Evolutionary conservation across 2,888 invertebrate species (phyloP).

Genomic region (Rhagium mordax): DNA sequence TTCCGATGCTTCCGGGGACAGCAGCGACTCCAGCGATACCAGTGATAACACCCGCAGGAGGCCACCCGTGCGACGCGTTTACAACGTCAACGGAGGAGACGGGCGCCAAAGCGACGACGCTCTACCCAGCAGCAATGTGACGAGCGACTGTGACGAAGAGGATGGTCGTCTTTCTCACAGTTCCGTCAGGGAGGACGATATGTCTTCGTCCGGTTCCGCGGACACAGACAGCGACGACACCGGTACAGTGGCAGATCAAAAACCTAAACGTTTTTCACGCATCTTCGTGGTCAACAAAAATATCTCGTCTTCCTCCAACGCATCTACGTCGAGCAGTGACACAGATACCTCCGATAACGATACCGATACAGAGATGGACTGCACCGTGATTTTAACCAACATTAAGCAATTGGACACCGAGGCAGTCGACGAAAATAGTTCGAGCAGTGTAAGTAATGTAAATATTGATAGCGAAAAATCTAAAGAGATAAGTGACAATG

Average conservation of each 20-base stretch:
- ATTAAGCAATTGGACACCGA: constrained; percentile 60
- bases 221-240: constrained; percentile 72
- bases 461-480: neutral
- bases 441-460: constrained; percentile 5
- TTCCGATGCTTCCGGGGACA: constrained; percentile 68
- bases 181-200: constrained; percentile 69
- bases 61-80: constrained; percentile 61
- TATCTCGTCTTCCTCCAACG: constrained; percentile 72
- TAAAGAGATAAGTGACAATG: neutral
- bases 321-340: constrained; percentile 68
- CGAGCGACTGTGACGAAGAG: constrained; percentile 63
- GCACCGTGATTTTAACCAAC: constrained; percentile 69
- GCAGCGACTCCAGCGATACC: constrained; percentile 58
- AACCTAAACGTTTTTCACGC: constrained; percentile 75
- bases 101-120: constrained; percentile 65
- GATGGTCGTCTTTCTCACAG: constrained; percentile 62
- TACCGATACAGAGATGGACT: constrained; percentile 72
- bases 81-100: constrained; percentile 64
- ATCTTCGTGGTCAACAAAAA: constrained; percentile 80
- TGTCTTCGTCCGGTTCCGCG: constrained; percentile 64
- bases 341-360: constrained; percentile 65
- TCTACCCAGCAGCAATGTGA: constrained; percentile 64
- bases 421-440: neutral
- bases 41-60: constrained; percentile 70
- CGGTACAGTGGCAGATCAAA: constrained; percentile 74